Evolutionary conservation across 2,797 vertebrate genomes (phyloP).

Genomic region (Vireo griseus): DNA sequence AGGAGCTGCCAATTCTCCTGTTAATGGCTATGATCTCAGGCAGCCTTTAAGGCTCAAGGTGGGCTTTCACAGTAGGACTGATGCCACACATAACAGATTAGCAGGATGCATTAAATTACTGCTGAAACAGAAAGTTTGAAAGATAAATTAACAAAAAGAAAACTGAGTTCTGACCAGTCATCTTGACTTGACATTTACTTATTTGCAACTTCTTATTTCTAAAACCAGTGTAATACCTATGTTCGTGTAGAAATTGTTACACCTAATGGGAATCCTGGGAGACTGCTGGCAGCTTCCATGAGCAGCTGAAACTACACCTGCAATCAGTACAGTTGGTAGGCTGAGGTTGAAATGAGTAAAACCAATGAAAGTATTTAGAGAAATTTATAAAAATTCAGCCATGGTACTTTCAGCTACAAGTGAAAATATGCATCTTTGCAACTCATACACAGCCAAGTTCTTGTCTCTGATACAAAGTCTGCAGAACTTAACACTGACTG

Average conservation of each 20-base stretch:
- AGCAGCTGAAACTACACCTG: neutral
- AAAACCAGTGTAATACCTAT: neutral
- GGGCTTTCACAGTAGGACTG: neutral
- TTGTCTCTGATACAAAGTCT: neutral
- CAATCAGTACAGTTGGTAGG: accelerated
- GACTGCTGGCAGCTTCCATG: neutral
- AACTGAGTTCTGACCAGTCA: neutral
- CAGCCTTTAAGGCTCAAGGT: neutral
- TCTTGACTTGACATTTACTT: neutral
- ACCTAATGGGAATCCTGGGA: neutral
- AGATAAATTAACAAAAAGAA: neutral
- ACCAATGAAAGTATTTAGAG: neutral
- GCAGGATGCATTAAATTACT: neutral
- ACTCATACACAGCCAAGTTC: neutral
- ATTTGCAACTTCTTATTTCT: neutral
- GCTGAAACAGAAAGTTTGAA: neutral
- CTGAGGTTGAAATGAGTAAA: neutral
- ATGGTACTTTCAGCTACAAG: neutral
- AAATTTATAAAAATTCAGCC: neutral
- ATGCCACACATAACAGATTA: accelerated
- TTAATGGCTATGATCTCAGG: neutral
- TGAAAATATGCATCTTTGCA: neutral
- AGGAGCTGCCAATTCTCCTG: neutral
- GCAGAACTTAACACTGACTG: neutral
- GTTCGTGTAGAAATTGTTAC: neutral